A percentile compares a stretch with the other conserved stretches of the same genome.
Evolutionary conservation across 1,140 invertebrate genomes (phyloP).

Genomic region (Andrena cerasifolii): DNA sequence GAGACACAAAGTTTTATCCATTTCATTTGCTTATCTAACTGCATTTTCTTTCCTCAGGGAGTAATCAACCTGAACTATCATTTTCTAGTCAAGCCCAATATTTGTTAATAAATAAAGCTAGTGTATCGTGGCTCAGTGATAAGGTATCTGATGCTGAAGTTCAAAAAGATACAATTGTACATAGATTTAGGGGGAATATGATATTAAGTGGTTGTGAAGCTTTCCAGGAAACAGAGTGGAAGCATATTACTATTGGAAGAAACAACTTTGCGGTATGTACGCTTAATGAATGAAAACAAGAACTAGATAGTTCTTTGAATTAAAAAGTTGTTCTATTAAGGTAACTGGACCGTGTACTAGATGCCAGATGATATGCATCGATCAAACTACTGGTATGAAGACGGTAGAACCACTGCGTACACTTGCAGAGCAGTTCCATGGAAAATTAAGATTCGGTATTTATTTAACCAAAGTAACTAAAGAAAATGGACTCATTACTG

Average conservation of each 20-base stretch:
- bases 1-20: neutral
- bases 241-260: slow-evolving; percentile 87
- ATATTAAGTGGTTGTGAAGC: slow-evolving; percentile 84
- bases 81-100: slow-evolving; percentile 95
- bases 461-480: slow-evolving; percentile 82
- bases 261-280: slow-evolving; percentile 85
- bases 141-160: slow-evolving; percentile 83
- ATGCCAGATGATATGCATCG: slow-evolving; percentile 97
- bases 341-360: slow-evolving; percentile 90
- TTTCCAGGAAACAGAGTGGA: slow-evolving; percentile 91
- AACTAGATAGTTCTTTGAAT: neutral
- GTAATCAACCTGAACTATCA: slow-evolving; percentile 83
- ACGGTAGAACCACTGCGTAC: slow-evolving; percentile 93
- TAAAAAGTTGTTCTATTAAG: slow-evolving; percentile 75
- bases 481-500: slow-evolving; percentile 62
- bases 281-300: neutral
- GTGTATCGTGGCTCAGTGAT: slow-evolving; percentile 87
- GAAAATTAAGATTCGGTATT: slow-evolving; percentile 91
- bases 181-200: slow-evolving; percentile 88
- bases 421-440: slow-evolving; percentile 87
- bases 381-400: slow-evolving; percentile 91
- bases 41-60: slow-evolving; percentile 66
- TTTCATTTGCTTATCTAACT: neutral
- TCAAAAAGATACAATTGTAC: slow-evolving; percentile 83
- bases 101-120: slow-evolving; percentile 90